phyloP scores from a whole-genome alignment of 2,797 vertebrate genomes.

The Orestias chungarensis region DNA sequence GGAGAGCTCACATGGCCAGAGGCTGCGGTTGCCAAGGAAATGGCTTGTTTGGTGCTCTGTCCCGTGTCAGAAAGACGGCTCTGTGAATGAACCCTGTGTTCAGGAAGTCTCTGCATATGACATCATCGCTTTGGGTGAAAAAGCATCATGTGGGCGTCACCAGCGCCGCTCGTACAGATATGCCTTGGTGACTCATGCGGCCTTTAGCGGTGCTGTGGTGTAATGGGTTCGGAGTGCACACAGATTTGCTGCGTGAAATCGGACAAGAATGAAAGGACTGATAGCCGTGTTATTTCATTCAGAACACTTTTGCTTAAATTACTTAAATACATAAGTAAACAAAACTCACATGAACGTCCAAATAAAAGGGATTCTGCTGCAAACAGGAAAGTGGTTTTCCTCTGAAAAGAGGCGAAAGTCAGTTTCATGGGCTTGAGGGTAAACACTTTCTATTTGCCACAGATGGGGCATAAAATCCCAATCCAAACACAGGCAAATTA shows the following conservation, averaged over 20 bases:
- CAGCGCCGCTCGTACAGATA: constrained; percentile 58
- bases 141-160: constrained; percentile 60
- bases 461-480: constrained; percentile 8
- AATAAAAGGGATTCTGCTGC: background rate
- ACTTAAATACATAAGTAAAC: background rate
- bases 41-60: constrained; percentile 70
- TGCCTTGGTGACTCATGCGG: constrained; percentile 70
- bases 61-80: constrained; percentile 53
- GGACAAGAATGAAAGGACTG: constrained; percentile 58
- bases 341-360: background rate
- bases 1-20: constrained; percentile 40
- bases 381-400: constrained; percentile 9
- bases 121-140: constrained; percentile 70
- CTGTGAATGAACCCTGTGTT: constrained; percentile 82
- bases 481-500: constrained; percentile 13
- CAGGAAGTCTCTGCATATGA: constrained; percentile 77
- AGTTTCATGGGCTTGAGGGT: constrained; percentile 51
- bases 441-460: constrained; percentile 18
- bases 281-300: constrained; percentile 59
- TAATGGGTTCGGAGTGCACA: constrained; percentile 58
- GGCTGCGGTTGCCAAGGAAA: constrained; percentile 65
- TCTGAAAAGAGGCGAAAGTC: constrained; percentile 60
- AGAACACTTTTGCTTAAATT: constrained; percentile 27
- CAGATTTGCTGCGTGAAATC: constrained; percentile 47
- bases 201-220: constrained; percentile 68